Evolutionary conservation across 2,888 invertebrate species (phyloP).

Genomic region (Tribolium freemani): DNA sequence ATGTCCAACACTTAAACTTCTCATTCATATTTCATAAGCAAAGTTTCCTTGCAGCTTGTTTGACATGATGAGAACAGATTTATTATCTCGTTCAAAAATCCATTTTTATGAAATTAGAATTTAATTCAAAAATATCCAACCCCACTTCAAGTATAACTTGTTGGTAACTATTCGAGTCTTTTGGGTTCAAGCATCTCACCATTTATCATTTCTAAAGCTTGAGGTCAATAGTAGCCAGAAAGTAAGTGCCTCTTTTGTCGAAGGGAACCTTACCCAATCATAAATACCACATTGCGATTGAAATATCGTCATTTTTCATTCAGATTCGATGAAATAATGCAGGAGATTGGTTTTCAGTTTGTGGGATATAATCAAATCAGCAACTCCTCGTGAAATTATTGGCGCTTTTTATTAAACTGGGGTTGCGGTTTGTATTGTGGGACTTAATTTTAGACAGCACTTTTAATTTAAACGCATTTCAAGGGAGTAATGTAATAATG

Average conservation of each 20-base stretch:
- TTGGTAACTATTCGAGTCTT: conserved; percentile 57
- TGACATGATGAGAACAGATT: conserved; percentile 51
- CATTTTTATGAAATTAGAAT: background rate
- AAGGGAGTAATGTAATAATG: conserved; percentile 10
- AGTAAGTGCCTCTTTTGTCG: conserved; percentile 27
- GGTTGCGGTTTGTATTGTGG: conserved; percentile 8
- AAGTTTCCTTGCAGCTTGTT: conserved; percentile 40
- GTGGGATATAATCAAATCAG: conserved; percentile 34
- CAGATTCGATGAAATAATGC: conserved; percentile 21
- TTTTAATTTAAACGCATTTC: conserved; percentile 14
- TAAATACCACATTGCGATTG: conserved; percentile 33
- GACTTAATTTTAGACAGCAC: conserved; percentile 9
- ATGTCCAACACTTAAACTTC: conserved; percentile 42
- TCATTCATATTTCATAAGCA: conserved; percentile 50
- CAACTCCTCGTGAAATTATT: conserved; percentile 33
- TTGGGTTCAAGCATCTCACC: conserved; percentile 26
- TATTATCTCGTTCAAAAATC: conserved; percentile 26
- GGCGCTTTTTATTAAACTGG: conserved; percentile 18
- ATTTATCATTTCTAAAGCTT: conserved; percentile 50
- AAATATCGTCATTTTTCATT: background rate
- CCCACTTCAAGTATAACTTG: conserved; percentile 52
- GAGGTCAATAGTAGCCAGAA: conserved; percentile 33
- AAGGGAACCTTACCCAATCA: conserved; percentile 18
- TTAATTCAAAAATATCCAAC: background rate
- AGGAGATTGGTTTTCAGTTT: conserved; percentile 26